Conservation (phyloP, 2,113 vertebrate genomes). For the Noctilio leporinus region DNA sequence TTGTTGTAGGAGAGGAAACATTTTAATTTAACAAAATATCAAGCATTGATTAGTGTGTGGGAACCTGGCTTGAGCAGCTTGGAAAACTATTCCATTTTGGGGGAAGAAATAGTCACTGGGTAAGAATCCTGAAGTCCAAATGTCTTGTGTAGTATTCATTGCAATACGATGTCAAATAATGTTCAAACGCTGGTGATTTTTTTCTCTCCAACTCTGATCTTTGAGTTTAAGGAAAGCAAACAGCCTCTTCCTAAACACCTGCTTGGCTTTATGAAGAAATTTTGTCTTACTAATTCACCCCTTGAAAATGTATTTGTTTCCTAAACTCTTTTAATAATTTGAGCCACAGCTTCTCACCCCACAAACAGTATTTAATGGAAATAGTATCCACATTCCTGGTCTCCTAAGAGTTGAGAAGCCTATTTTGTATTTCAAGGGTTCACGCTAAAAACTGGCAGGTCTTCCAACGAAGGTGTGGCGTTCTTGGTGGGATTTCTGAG, state of each 20-base stretch:
- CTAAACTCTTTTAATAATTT: slow-evolving; percentile 3
- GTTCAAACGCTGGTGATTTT: not conserved
- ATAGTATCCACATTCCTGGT: not conserved
- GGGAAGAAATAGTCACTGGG: not conserved
- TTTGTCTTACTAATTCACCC: not conserved
- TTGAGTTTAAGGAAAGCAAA: not conserved
- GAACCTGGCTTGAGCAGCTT: not conserved
- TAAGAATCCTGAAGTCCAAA: not conserved
- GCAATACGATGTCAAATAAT: not conserved
- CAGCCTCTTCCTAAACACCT: not conserved
- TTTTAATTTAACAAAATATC: slow-evolving; percentile 32
- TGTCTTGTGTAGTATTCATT: not conserved
- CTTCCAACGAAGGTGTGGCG: not conserved
- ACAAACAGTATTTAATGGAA: slow-evolving; percentile 8
- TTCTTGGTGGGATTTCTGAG: slow-evolving; percentile 76
- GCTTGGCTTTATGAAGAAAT: not conserved
- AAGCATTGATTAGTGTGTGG: not conserved
- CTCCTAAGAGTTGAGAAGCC: not conserved
- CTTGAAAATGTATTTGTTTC: not conserved
- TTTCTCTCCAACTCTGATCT: not conserved
- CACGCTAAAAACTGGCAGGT: not conserved
- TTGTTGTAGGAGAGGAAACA: not conserved
- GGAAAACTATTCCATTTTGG: not conserved
- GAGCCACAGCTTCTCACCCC: not conserved
- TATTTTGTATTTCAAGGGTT: slow-evolving; percentile 4